phyloP scores from a whole-genome alignment of 1,140 invertebrate genomes.

The Macrotrachela quadricornifera region DNA sequence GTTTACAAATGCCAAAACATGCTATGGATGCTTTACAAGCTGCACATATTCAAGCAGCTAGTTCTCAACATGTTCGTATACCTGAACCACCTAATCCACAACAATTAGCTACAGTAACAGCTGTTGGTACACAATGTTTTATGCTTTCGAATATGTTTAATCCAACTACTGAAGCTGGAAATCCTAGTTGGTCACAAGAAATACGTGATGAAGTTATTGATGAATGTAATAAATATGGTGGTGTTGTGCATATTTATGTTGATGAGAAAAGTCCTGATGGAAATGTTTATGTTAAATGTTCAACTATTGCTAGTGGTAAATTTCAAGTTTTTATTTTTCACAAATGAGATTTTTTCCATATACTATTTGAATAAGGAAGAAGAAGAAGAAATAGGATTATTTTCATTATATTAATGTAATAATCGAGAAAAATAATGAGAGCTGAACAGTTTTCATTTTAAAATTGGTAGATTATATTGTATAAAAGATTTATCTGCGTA shows the following conservation, averaged over 20 bases:
- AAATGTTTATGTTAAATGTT: slow-evolving; percentile 96
- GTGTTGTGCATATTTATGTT: slow-evolving; percentile 83
- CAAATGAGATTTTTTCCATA: too few relatives aligned
- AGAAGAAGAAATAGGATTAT: too few relatives aligned
- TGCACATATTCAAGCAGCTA: too few relatives aligned
- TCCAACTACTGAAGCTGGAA: slow-evolving; percentile 45
- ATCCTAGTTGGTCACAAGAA: slow-evolving; percentile 71
- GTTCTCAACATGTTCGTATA: too few relatives aligned
- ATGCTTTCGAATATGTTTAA: slow-evolving; percentile 99
- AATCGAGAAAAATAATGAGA: too few relatives aligned
- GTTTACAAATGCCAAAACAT: slow-evolving; percentile 69
- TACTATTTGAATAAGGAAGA: too few relatives aligned
- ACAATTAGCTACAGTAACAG: slow-evolving; percentile 36
- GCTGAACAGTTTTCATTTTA: too few relatives aligned
- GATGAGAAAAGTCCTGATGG: slow-evolving; percentile 81
- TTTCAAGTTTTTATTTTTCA: too few relatives aligned
- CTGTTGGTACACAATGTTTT: slow-evolving; percentile 95
- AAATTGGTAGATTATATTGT: too few relatives aligned
- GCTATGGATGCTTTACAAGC: slow-evolving; percentile 60
- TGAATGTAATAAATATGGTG: slow-evolving; percentile 92
- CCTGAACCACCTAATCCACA: slow-evolving; percentile 10
- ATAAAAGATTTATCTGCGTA: too few relatives aligned
- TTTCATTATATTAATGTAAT: too few relatives aligned
- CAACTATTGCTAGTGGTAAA: slow-evolving; percentile 80
- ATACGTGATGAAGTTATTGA: slow-evolving; percentile 93